Percentiles rank a stretch among this genome's conserved stretches.
Evolutionary conservation across 1,140 invertebrate genomes (phyloP).

Genomic region (Trinorchestia longiramus): DNA sequence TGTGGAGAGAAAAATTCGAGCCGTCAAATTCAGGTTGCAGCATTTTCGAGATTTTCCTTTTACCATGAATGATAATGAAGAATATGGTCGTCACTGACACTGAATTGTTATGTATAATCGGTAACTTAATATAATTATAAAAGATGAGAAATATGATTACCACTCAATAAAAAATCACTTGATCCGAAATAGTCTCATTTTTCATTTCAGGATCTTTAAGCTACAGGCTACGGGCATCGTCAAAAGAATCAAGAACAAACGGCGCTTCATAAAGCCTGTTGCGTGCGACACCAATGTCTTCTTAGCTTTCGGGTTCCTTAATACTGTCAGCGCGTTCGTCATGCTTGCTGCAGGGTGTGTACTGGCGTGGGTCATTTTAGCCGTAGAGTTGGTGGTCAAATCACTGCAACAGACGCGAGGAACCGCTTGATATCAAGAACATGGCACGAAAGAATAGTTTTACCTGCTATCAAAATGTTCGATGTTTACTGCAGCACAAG

Average conservation of each 20-base stretch:
- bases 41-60: too few relatives aligned
- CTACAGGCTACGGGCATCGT: background rate
- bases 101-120: background rate
- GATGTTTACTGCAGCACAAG: too few relatives aligned
- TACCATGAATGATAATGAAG: too few relatives aligned
- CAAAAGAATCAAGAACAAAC: background rate
- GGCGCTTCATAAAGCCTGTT: background rate
- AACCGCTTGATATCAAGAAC: background rate
- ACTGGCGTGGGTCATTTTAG: background rate
- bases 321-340: conserved; percentile 10
- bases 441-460: too few relatives aligned
- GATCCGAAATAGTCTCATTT: background rate
- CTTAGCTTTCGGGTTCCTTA: background rate
- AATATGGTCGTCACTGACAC: too few relatives aligned
- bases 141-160: background rate
- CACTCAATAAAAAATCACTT: background rate
- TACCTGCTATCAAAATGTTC: too few relatives aligned
- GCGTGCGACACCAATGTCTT: background rate
- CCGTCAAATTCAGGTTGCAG: too few relatives aligned
- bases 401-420: background rate
- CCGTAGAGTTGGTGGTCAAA: background rate
- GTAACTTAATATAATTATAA: background rate
- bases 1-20: too few relatives aligned
- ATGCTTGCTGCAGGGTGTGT: background rate
- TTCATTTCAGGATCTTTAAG: background rate